Base-by-base conservation (phyloP, 2,113 vertebrate species). In the Rallus limicola region DNA sequence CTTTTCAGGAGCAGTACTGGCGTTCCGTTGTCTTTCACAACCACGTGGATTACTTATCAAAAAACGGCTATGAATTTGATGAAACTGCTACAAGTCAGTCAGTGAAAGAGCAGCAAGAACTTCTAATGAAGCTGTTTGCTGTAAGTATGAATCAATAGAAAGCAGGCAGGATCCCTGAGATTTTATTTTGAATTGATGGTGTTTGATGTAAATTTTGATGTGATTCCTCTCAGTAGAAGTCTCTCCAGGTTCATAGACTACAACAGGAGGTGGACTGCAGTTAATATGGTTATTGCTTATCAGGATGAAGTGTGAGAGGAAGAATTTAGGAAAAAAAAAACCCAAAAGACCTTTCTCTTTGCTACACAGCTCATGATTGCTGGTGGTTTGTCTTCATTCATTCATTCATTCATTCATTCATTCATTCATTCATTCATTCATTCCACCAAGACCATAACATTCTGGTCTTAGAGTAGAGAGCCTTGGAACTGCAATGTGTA, bases 61-160 rank as follows among this genome's bases (percentile, higher is more conserved):
- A 98, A 94, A 98, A 98, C 59, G 99, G 98, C 80, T 99, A 99
- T 25, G 99, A 99, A 94, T 88, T 98, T 7, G 98, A 99, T 85
- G 98, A 99, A 94, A 98, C 92, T 7, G 96, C 76, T 38, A 98
- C 97, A 98, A 98, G 50, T 63, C 98, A 96, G 79, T 97, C 98
- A 10, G 93, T 98, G 94, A 99, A 98, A 93, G 99, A 99, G 70
- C 99, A 99, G 88, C 99, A 99, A 92, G 99, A 99, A 90, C 98
- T 99, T 70, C 84, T 99, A 74, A 99, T 99, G 98, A 99, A 99
- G 97, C 99, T 99, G 98, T 99, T 99, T 96, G 99, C 99, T 5
- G 99, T 99, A 86, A 99, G 99, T 98, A 44, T 76, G 91, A 86
- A 67, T 31, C 46, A 78, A 52, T 13, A 62, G 23, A 65, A n/a